Base-by-base conservation (phyloP, 2,888 invertebrate species). In the Caenorhabditis doughertyi region DNA sequence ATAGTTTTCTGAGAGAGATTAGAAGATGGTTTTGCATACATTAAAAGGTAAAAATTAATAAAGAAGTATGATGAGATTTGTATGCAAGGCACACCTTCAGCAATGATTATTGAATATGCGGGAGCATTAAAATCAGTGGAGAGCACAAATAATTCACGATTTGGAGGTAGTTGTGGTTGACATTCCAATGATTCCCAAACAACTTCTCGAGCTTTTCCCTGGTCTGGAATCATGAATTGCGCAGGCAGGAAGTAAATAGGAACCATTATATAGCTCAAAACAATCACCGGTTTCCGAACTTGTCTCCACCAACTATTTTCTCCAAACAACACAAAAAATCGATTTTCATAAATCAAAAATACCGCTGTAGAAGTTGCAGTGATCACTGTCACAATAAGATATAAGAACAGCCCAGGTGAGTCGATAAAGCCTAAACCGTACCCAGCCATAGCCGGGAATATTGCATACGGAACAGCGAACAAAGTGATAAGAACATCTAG, bases 381-480 rank as follows among this genome's bases (percentile, higher is more conserved):
- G 21, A 62, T 62, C 1, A 62, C 25, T 3, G 62, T 72, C 1
- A 72, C 62, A 4, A 72, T 53, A 2, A 72, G 51, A 44, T 72
- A 72, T 3, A 62, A 29, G 21, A 39, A 44, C 11, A 62, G 3
- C 3, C 62, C 72, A 1, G 72, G 72, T 0, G 62, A 62, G 29
- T 72, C 72, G 1, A 72, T 1, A 11, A 42, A 3, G 9, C 72
- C 72, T 3, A 72, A 21, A 21, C 42, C 72, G 18, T 53, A 72
- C 3, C 62, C 77, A 8, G 70, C 62, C 68, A 68, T 60, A 2
- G 44, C 32, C 1, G 77, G 77, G 11, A 77, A 70, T 2, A 70
- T 11, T 3, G 55, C 64, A 29, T 53, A 70, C 8, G 77, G 77
- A n/a, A 55, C 62, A 0, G 62, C 32, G 16, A 68, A 42, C 0